phyloP scores from a whole-genome alignment of 2,888 invertebrate genomes.

The Geophilus truncorum region DNA sequence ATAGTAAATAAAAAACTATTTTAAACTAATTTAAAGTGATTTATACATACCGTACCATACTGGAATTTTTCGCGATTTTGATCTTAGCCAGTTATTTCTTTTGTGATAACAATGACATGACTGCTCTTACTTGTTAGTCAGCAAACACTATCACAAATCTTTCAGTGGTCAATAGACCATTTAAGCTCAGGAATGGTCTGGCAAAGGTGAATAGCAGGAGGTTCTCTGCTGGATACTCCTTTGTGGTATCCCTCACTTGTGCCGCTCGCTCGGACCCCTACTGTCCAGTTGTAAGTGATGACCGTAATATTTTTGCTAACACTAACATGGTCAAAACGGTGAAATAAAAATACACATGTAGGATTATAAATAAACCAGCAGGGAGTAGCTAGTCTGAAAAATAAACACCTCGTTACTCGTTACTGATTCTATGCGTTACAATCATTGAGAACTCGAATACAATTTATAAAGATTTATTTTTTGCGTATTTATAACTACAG shows the following conservation, averaged over 20 bases:
- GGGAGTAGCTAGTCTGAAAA: neutral
- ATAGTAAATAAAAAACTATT: neutral
- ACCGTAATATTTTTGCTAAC: neutral
- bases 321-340: neutral
- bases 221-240: neutral
- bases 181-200: neutral
- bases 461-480: no score
- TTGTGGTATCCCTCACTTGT: neutral
- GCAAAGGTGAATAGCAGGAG: neutral
- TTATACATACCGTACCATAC: neutral
- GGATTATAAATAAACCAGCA: neutral
- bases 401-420: neutral
- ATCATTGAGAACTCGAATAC: no score
- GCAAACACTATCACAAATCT: neutral
- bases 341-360: neutral
- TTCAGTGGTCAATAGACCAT: neutral
- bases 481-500: no score
- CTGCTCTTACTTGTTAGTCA: neutral
- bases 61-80: no score
- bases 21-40: neutral
- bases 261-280: neutral
- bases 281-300: neutral
- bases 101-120: no score
- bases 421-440: no score
- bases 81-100: no score